Evolutionary conservation across 1,140 invertebrate genomes (phyloP), one percentile per base, ranked within the genome.

Genomic region (Kradibia gibbosae): DNA sequence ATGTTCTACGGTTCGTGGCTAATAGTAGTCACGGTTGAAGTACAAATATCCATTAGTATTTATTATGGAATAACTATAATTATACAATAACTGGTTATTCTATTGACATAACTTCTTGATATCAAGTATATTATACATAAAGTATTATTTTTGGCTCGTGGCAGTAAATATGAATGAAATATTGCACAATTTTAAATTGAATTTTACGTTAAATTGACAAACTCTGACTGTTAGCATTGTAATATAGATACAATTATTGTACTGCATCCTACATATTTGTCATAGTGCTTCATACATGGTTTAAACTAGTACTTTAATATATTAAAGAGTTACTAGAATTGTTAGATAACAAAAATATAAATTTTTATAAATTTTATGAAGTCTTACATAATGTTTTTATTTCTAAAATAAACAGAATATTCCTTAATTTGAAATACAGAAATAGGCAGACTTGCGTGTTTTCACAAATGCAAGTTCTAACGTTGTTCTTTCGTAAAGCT

Each of bases 21-120:
- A 34, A 34, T 34, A 62, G 65, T 45, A 70, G 3, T 70, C 36
- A 42, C 31, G 65, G 42, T 70, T 70, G 17, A 70, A 70, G 65
- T 70, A 70, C n/a, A 42, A 25, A 70, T 70, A 70, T 70, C 45
- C 42, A 50, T 72, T 50, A 72, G 42, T 72, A 50, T 25, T 50
- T 34, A 50, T 48, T 25, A 31, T 25, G 31, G 25, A 5, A 4
- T 31, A 72, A 72, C 50, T 31, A 62, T 34, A 31, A 72, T 72
- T 39, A 72, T 45, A 22, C 42, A 72, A 13, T 34, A n/a, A 72
- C 45, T 72, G 25, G 42, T 72, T 7, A 22, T 45, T 0, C 8
- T 22, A 50, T 72, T 72, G 31, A 72, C 28, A 70, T 11, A 4
- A 13, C 15, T 50, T 28, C 25, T 72, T 28, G 3, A 42, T 53